phyloP scores from a whole-genome alignment of 2,888 invertebrate species.

The Acleris laterana region DNA sequence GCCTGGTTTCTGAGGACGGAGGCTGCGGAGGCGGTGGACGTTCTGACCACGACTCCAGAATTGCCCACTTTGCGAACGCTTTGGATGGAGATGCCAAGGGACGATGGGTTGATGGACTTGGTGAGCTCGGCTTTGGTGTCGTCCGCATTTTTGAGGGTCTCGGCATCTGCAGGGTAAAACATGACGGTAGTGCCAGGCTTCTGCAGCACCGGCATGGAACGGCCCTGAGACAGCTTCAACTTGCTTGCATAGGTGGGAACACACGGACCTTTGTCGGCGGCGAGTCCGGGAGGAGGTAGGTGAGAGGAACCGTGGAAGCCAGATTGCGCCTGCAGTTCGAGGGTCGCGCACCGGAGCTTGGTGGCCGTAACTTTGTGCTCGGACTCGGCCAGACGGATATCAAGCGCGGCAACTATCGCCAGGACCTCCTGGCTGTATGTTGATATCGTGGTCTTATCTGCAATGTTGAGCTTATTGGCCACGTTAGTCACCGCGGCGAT shows the following conservation, averaged over 20 bases:
- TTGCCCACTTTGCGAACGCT: conserved; percentile 31
- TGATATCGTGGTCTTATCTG: neutral
- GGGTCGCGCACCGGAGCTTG: neutral
- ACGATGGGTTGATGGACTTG: neutral
- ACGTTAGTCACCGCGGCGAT: too few relatives aligned
- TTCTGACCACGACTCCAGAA: conserved; percentile 36
- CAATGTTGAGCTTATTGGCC: neutral
- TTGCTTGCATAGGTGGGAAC: neutral
- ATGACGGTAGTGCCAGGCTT: conserved; percentile 26
- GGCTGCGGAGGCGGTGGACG: conserved; percentile 13
- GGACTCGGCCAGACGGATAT: neutral
- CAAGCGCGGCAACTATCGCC: neutral
- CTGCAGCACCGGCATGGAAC: neutral
- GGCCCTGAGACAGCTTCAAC: neutral
- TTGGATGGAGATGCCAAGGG: neutral
- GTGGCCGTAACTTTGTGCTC: neutral
- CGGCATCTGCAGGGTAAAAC: conserved; percentile 26
- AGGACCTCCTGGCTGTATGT: neutral
- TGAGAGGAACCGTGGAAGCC: too few relatives aligned
- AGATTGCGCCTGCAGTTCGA: rapidly evolving
- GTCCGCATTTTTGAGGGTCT: neutral
- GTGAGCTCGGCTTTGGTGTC: conserved; percentile 13
- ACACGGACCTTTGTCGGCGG: neutral
- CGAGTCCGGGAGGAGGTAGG: too few relatives aligned
- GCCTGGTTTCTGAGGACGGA: conserved; percentile 25